A percentile compares a stretch with the other conserved stretches of the same genome.
Evolutionary conservation across 2,797 vertebrate species (phyloP).

Genomic region (Rhodeus uyekii): DNA sequence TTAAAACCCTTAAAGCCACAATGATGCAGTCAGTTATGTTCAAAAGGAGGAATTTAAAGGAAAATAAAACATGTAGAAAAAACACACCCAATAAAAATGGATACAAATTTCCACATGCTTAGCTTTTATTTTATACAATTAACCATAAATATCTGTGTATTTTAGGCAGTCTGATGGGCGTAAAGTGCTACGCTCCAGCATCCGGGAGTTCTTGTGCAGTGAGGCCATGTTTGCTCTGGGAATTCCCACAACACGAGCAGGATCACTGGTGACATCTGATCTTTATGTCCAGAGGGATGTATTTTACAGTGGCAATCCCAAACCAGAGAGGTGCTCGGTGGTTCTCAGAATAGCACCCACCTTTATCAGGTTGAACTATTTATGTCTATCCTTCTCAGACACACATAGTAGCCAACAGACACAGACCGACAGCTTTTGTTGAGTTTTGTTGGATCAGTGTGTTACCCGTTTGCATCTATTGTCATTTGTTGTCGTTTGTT

Average conservation of each 20-base stretch:
- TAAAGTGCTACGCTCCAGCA: conserved; percentile 87
- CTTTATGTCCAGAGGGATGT: conserved; percentile 79
- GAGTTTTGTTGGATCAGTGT: neutral
- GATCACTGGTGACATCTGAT: conserved; percentile 83
- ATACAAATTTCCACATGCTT: conserved; percentile 37
- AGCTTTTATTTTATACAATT: neutral
- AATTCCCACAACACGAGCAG: conserved; percentile 84
- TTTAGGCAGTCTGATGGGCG: conserved; percentile 85
- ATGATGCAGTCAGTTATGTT: too few relatives aligned
- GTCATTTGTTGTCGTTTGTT: neutral
- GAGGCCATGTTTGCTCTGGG: conserved; percentile 89
- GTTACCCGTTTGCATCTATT: neutral
- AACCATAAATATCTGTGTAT: neutral
- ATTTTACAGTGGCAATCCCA: conserved; percentile 81
- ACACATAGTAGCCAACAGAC: neutral
- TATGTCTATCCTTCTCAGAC: neutral
- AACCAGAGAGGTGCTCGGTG: conserved; percentile 79
- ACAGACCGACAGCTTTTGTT: too few relatives aligned
- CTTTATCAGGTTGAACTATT: conserved; percentile 78
- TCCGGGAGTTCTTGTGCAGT: conserved; percentile 90
- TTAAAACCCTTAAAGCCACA: too few relatives aligned
- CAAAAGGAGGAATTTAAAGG: too few relatives aligned
- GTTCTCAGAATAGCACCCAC: conserved; percentile 85
- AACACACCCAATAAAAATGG: neutral
- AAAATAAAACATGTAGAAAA: neutral